These are phyloP conservation scores for Crossocerus cetratus DNA, from an alignment of 2,888 invertebrate species.

Conservation along the genomic window DNA sequence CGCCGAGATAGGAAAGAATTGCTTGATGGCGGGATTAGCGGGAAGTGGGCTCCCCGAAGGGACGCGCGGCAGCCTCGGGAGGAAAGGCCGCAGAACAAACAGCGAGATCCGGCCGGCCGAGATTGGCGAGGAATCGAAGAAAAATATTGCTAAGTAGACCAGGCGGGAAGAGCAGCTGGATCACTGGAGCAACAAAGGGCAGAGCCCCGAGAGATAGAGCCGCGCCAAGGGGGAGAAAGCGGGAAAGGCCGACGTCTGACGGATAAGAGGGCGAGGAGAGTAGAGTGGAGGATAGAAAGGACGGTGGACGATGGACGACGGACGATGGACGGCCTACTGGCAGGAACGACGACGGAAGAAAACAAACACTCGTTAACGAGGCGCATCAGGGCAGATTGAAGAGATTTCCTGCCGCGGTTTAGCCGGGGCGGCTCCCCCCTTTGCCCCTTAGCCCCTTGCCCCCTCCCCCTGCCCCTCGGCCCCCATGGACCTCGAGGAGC, in stretches of 20 bases:
- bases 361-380: slow-evolving; percentile 75
- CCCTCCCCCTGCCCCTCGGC: slow-evolving; percentile 41
- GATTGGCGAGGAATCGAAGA: slow-evolving; percentile 1
- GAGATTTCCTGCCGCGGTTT: slow-evolving; percentile 74
- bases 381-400: slow-evolving; percentile 74
- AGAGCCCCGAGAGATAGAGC: neutral
- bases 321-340: slow-evolving; percentile 22
- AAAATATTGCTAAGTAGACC: neutral
- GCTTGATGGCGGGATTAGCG: neutral
- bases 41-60: neutral
- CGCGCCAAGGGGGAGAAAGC: neutral
- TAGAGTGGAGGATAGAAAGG: slow-evolving; percentile 30
- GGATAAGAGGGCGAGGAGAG: slow-evolving; percentile 4
- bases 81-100: slow-evolving; percentile 1
- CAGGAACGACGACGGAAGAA: slow-evolving; percentile 64
- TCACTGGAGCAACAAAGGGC: neutral
- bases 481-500: slow-evolving; percentile 56
- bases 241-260: neutral
- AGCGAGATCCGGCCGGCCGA: neutral
- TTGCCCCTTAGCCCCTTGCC: slow-evolving; percentile 22
- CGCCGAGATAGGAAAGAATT: neutral
- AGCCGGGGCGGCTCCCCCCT: slow-evolving; percentile 53
- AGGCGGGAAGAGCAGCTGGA: neutral
- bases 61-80: neutral
- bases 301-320: too few species aligned